These are phyloP conservation scores for Leptocoma aspasia DNA, from an alignment of 2,113 vertebrate species.

Conservation along the genomic window DNA sequence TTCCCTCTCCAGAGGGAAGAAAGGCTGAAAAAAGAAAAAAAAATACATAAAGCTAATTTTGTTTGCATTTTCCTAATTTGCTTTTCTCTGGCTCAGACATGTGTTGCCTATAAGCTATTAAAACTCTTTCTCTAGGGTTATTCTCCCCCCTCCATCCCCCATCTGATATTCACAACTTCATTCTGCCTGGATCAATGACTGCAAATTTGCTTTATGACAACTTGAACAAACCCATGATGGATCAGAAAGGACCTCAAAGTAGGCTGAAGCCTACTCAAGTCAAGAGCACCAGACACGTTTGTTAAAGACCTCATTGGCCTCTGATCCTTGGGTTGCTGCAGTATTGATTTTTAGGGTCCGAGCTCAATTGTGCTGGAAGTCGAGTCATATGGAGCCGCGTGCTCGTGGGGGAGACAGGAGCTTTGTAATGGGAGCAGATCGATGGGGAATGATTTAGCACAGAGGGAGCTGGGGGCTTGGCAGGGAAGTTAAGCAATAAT, in stretches of 20 bases:
- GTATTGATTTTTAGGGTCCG: slow-evolving; percentile 81
- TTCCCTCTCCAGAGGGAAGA: slow-evolving; percentile 44
- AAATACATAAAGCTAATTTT: neutral
- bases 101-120: slow-evolving; percentile 68
- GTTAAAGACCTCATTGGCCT: slow-evolving; percentile 90
- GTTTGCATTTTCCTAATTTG: slow-evolving; percentile 62
- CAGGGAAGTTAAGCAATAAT: slow-evolving; percentile 73
- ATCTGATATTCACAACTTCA: slow-evolving; percentile 64
- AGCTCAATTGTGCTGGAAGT: slow-evolving; percentile 84
- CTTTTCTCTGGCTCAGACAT: slow-evolving; percentile 50
- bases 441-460: slow-evolving; percentile 78
- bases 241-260: slow-evolving; percentile 71
- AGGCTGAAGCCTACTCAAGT: slow-evolving; percentile 69
- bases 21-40: neutral
- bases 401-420: slow-evolving; percentile 72
- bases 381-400: slow-evolving; percentile 68
- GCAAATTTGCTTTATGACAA: slow-evolving; percentile 89
- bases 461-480: slow-evolving; percentile 72
- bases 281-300: slow-evolving; percentile 84
- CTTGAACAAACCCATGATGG: slow-evolving; percentile 76
- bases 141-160: neutral
- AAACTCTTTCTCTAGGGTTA: slow-evolving; percentile 62
- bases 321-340: slow-evolving; percentile 81
- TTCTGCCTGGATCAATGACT: slow-evolving; percentile 81
- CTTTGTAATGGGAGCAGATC: slow-evolving; percentile 80